A percentile compares a stretch with the other conserved stretches of the same genome.
Conservation (phyloP, 2,888 invertebrate species). For the Mimumesa dahlbomi region DNA sequence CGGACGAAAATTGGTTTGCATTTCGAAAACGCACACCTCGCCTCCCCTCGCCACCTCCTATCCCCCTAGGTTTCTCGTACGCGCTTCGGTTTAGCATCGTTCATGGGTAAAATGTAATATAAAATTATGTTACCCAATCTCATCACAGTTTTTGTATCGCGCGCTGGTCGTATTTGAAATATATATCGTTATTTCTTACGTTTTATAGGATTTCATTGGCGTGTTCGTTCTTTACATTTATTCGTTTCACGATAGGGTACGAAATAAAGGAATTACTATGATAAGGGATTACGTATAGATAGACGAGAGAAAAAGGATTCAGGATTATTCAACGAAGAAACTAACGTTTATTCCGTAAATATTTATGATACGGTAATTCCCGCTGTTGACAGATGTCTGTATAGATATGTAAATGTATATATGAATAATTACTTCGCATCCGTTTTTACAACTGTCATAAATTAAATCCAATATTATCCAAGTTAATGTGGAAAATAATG, state of each 20-base stretch:
- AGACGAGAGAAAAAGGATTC: too few relatives aligned
- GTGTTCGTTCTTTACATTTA: too few relatives aligned
- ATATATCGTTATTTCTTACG: too few relatives aligned
- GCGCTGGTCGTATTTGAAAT: too few relatives aligned
- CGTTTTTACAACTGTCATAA: neutral
- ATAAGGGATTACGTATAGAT: too few relatives aligned
- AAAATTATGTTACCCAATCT: constrained; percentile 19
- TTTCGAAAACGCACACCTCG: constrained; percentile 65
- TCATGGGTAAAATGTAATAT: constrained; percentile 13
- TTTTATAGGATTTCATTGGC: too few relatives aligned
- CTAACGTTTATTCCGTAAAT: neutral
- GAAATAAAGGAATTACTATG: too few relatives aligned
- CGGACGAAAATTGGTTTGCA: constrained; percentile 73
- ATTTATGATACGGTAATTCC: neutral
- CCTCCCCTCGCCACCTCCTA: too few relatives aligned
- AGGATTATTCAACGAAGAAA: too few relatives aligned
- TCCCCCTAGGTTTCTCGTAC: constrained; percentile 9
- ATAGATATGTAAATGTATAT: neutral
- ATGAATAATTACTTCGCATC: constrained; percentile 1
- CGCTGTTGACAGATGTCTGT: neutral
- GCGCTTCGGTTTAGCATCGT: constrained; percentile 28
- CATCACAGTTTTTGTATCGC: too few relatives aligned
- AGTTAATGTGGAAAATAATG: constrained; percentile 14
- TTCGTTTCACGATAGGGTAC: too few relatives aligned
- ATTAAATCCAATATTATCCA: constrained; percentile 9